A percentile compares a stretch with the other conserved stretches of the same genome.
Conservation (phyloP, 1,140 invertebrate genomes). For the Dryas iulia region DNA sequence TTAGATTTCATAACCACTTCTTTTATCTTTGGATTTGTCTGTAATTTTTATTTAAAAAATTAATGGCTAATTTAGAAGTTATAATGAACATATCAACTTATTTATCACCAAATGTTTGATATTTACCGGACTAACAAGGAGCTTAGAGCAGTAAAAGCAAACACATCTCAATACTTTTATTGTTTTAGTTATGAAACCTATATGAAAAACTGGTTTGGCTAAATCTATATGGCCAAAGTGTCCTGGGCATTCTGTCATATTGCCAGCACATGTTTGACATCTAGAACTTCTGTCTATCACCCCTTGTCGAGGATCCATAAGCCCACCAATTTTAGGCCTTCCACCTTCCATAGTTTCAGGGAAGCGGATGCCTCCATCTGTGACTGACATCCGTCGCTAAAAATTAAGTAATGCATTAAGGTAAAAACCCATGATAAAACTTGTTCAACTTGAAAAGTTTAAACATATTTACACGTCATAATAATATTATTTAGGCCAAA, state of each 20-base stretch:
- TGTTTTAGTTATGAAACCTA: constrained; percentile 98
- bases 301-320: constrained; percentile 99
- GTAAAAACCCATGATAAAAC: neutral
- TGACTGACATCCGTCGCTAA: constrained; percentile 97
- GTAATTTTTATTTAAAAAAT: constrained; percentile 36
- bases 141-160: constrained; percentile 98
- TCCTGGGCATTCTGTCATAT: constrained; percentile 98
- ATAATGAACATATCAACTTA: constrained; percentile 14
- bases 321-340: constrained; percentile 96
- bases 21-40: constrained; percentile 97
- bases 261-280: constrained; percentile 98
- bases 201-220: constrained; percentile 99
- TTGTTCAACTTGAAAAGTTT: neutral
- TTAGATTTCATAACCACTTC: constrained; percentile 98
- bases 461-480: neutral
- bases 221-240: constrained; percentile 99
- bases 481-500: constrained; percentile 11
- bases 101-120: constrained; percentile 13
- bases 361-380: constrained; percentile 97
- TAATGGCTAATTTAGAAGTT: neutral
- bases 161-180: constrained; percentile 98
- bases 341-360: constrained; percentile 99
- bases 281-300: constrained; percentile 96
- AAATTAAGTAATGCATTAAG: constrained; percentile 46
- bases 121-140: constrained; percentile 95